Conservation (phyloP, 2,113 vertebrate species). For the Mastomys natalensis region DNA sequence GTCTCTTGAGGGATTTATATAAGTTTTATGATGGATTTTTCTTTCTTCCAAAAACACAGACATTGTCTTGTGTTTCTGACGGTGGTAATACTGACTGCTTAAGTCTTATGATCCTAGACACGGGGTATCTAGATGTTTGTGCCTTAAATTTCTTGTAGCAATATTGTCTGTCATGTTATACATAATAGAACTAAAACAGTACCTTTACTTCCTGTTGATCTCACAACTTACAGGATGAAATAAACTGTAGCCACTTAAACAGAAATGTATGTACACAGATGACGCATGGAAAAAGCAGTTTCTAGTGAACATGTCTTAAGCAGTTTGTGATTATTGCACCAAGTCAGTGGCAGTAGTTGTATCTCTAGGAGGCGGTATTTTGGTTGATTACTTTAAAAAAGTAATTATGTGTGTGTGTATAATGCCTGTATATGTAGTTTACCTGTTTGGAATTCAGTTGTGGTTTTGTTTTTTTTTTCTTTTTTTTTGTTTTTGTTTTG, state of each 20-base stretch:
- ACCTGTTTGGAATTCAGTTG: not conserved
- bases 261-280: not conserved
- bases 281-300: not conserved
- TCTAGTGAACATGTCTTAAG: not conserved
- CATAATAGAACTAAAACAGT: not conserved
- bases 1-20: not conserved
- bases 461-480: not conserved
- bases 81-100: not conserved
- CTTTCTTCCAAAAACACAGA: not conserved
- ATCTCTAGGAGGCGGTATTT: not conserved
- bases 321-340: not conserved
- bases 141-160: slow-evolving; percentile 4
- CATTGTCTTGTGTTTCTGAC: not conserved
- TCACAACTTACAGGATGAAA: not conserved
- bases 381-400: not conserved
- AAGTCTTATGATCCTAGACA: not conserved
- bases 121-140: not conserved
- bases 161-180: not conserved
- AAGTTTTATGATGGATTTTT: slow-evolving; percentile 27
- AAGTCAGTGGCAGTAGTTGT: not conserved
- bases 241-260: not conserved
- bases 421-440: not conserved
- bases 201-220: not conserved
- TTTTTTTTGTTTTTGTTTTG: no score
- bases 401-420: not conserved